Base-by-base conservation (phyloP, 92 coral and sea anemone species). In the Montipora capitata region DNA sequence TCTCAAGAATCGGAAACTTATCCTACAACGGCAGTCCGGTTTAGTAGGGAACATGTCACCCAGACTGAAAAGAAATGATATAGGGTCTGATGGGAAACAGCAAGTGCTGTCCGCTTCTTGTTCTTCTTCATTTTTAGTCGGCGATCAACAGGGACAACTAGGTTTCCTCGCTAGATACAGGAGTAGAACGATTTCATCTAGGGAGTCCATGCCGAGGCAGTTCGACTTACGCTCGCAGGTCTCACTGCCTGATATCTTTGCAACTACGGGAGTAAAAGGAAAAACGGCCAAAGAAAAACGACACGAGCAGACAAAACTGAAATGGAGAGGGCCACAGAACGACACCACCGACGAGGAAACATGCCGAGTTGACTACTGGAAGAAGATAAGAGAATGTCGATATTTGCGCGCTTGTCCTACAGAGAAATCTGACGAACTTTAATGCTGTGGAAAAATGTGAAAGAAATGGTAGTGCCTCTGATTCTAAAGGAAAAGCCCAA, bases 1-100 rank as follows among this genome's bases (percentile, higher is more conserved):
- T 41, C 83, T 67, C 14, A 79, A 64, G 83, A 79, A 79, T 41
- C 16, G 59, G 20, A 54, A 79, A 63, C 73, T 18, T 59, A 79
- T 79, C 5, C 43, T 79, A 44, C 83, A 63, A 43, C 72, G 73
- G 18, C 83, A 63, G 73, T 79, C 83, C 18, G 43, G 61, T 44
- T 44, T 79, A 6, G 66, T 77, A 0, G 40, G 59, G 4, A 61
- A 73, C 3, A 41, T 49, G n/a, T 16, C 77, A 3, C 40, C 77
- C 8, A 16, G 17, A 16, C 1, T 45, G 6, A 45, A 38, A 73
- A 73, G 41, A 16, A 73, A 48, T 9, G 56, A 48, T 16, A 5
- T 4, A 4, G 20, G 20, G 0, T 4, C 12, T 59, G 10, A 45
- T 35, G 41, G 45, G 11, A 43, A 39, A 12, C 73, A 79, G 20